A percentile compares a stretch with the other conserved stretches of the same genome.
Conservation (phyloP, 2,888 invertebrate genomes). For the Drosophila infuscata region DNA sequence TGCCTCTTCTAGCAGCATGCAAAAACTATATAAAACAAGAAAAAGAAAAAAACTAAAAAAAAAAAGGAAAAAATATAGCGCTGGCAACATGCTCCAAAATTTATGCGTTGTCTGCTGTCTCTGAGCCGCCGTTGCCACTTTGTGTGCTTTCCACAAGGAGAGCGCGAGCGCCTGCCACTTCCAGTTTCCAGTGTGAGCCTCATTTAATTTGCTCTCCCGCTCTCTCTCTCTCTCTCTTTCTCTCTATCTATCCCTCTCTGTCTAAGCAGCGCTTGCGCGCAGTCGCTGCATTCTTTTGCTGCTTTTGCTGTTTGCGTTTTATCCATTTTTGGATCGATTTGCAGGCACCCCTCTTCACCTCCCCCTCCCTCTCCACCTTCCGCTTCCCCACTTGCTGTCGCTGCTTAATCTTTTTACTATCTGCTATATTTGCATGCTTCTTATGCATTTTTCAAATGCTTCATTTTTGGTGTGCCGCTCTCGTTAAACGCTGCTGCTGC, state of each 20-base stretch:
- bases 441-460: constrained; percentile 77
- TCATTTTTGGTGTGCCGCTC: constrained; percentile 60
- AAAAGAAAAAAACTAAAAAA: neutral
- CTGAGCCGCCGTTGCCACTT: constrained; percentile 27
- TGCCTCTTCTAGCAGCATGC: constrained; percentile 54
- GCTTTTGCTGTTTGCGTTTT: constrained; percentile 34
- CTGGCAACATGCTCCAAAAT: constrained; percentile 67
- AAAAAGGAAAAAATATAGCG: constrained; percentile 7
- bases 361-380: neutral
- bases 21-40: constrained; percentile 32
- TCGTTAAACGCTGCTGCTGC: constrained; percentile 38
- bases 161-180: constrained; percentile 31
- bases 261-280: constrained; percentile 7
- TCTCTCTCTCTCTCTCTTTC: neutral
- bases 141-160: constrained; percentile 25
- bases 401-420: constrained; percentile 1
- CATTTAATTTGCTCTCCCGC: constrained; percentile 17
- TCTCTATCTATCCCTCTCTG: constrained; percentile 9
- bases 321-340: constrained; percentile 37
- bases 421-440: constrained; percentile 63
- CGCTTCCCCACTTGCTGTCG: neutral
- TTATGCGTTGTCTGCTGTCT: constrained; percentile 59
- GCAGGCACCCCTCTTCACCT: neutral
- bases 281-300: constrained; percentile 19
- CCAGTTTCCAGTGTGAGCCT: constrained; percentile 31